Conservation (phyloP, 2,888 invertebrate genomes). For the Lobophora halterata region DNA sequence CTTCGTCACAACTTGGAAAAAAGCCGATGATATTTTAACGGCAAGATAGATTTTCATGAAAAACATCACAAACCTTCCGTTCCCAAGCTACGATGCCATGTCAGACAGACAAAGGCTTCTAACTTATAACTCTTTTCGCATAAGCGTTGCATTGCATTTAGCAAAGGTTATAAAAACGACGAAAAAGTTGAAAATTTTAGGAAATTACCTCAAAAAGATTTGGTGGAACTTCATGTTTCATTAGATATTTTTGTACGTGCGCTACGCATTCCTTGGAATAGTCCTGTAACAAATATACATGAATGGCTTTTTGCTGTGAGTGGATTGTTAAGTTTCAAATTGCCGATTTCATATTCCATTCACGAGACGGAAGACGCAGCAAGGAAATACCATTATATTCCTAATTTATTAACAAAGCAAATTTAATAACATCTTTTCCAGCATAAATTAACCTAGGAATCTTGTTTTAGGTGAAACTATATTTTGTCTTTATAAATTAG, state of each 20-base stretch:
- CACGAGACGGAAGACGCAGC: slow-evolving; percentile 20
- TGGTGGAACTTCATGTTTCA: slow-evolving; percentile 98
- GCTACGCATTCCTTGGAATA: slow-evolving; percentile 98
- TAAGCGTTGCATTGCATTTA: no score
- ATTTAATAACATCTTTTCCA: no score
- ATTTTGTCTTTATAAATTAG: no score
- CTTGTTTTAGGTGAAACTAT: no score
- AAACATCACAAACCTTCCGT: no score
- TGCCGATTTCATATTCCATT: slow-evolving; percentile 21
- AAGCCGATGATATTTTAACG: no score
- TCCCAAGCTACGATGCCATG: not conserved
- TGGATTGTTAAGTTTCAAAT: slow-evolving; percentile 16
- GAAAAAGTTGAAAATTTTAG: not conserved
- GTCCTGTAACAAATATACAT: slow-evolving; percentile 85
- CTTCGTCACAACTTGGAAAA: no score
- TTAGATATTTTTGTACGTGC: slow-evolving; percentile 98
- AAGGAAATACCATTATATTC: slow-evolving; percentile 16
- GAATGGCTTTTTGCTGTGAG: slow-evolving; percentile 7
- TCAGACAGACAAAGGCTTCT: no score
- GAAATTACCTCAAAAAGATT: slow-evolving; percentile 96
- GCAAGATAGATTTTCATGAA: no score
- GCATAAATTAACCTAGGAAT: no score
- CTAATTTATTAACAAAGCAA: slow-evolving; percentile 7
- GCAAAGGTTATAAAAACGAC: not conserved
- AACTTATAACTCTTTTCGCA: no score